Evolutionary conservation across 2,113 vertebrate genomes (phyloP).

Genomic region (Struthio camelus): DNA sequence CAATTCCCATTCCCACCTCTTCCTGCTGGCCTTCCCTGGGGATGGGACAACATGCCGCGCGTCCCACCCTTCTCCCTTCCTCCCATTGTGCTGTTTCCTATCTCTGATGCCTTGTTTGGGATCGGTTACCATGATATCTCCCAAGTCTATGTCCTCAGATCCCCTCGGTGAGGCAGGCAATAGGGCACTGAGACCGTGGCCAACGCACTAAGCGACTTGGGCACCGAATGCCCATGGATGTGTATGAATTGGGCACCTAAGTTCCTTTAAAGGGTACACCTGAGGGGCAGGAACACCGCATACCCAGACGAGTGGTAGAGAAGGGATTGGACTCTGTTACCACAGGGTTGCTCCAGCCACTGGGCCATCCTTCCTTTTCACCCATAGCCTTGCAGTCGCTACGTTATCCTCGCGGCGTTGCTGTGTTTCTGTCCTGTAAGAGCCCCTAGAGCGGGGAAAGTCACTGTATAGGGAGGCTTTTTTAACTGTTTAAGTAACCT

Average conservation of each 20-base stretch:
- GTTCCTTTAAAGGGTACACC: too few species aligned
- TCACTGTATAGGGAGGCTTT: rapidly evolving
- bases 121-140: too few species aligned
- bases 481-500: rapidly evolving
- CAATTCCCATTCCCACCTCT: neutral
- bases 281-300: too few species aligned
- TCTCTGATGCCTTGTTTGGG: neutral
- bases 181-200: too few species aligned
- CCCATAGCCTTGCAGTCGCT: rapidly evolving
- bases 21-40: neutral
- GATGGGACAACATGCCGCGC: too few species aligned
- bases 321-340: too few species aligned
- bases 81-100: too few species aligned
- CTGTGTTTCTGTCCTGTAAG: neutral
- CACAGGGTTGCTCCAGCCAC: neutral
- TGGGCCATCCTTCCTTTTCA: rapidly evolving
- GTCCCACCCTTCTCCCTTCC: neutral
- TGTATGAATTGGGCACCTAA: too few species aligned
- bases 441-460: neutral
- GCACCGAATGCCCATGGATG: too few species aligned
- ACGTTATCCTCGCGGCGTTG: neutral
- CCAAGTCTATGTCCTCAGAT: too few species aligned
- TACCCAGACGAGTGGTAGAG: too few species aligned
- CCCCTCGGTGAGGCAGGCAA: neutral
- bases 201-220: too few species aligned